Evolutionary conservation across 23 tunicate genomes (phyloP).

Genomic region (Halocynthia roretzi): DNA sequence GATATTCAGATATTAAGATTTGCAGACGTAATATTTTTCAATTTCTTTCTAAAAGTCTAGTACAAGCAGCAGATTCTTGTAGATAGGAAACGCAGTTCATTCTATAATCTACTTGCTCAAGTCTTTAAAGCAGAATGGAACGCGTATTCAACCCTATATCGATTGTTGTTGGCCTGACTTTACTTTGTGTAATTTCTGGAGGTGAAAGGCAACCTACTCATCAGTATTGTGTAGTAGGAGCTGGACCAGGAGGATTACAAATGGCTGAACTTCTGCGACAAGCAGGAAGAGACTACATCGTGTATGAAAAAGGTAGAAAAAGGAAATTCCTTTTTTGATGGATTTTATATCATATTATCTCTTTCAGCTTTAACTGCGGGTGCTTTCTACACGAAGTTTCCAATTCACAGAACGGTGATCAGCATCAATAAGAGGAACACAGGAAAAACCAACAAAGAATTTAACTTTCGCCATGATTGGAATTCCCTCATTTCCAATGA

Average conservation of each 20-base stretch:
- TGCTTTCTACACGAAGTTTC: constrained; percentile 18
- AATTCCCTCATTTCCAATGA: constrained; percentile 34
- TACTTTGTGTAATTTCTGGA: too few species aligned
- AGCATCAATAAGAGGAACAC: constrained; percentile 42
- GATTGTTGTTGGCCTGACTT: too few species aligned
- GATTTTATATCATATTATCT: not conserved
- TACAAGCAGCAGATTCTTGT: too few species aligned
- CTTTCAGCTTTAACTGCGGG: constrained; percentile 16
- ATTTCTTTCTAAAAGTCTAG: too few species aligned
- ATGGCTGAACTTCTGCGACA: not conserved
- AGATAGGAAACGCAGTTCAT: too few species aligned
- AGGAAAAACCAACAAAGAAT: constrained; percentile 29
- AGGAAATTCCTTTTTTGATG: not conserved
- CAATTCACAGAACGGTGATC: constrained; percentile 28
- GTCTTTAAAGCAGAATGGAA: too few species aligned
- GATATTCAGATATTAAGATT: too few species aligned
- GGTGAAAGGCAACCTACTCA: not conserved
- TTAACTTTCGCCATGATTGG: constrained; percentile 53
- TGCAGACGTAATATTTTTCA: too few species aligned
- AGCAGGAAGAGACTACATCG: constrained; percentile 19
- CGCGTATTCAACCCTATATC: too few species aligned
- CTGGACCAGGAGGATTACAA: constrained; percentile 27
- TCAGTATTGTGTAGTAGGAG: constrained; percentile 73
- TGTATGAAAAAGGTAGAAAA: constrained; percentile 60
- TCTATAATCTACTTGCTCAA: too few species aligned